Evolutionary conservation across 2,113 vertebrate species (phyloP).

Genomic region (Dissostichus mawsoni): DNA sequence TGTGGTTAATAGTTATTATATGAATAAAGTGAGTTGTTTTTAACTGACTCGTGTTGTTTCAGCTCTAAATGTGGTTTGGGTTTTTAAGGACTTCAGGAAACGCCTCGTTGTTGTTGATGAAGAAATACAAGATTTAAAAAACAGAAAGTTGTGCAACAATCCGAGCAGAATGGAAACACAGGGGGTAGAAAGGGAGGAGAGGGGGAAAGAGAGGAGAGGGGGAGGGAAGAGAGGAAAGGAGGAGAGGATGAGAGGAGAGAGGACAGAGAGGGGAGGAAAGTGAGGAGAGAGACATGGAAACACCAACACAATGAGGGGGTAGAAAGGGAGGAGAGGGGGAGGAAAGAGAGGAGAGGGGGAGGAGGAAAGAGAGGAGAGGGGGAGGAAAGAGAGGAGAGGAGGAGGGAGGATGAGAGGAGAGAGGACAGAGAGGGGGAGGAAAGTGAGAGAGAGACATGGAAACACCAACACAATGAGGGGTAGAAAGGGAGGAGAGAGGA

Average conservation of each 20-base stretch:
- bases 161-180: neutral
- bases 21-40: too few relatives aligned
- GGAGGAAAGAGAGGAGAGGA: too few relatives aligned
- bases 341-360: neutral
- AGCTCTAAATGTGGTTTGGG: too few relatives aligned
- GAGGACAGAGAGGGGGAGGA: neutral
- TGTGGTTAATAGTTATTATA: too few relatives aligned
- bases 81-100: too few relatives aligned
- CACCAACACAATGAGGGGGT: neutral
- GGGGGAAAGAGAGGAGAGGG: neutral
- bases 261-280: neutral
- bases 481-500: constrained; percentile 25
- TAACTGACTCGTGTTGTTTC: too few relatives aligned
- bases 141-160: neutral
- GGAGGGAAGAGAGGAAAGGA: neutral
- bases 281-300: neutral
- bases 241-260: too few relatives aligned
- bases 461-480: neutral
- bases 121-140: neutral
- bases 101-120: too few relatives aligned
- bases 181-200: neutral
- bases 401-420: too few relatives aligned
- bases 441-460: neutral
- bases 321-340: neutral
- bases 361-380: neutral